phyloP scores from a whole-genome alignment of 2,888 invertebrate species.

The Ophion obscuratus region DNA sequence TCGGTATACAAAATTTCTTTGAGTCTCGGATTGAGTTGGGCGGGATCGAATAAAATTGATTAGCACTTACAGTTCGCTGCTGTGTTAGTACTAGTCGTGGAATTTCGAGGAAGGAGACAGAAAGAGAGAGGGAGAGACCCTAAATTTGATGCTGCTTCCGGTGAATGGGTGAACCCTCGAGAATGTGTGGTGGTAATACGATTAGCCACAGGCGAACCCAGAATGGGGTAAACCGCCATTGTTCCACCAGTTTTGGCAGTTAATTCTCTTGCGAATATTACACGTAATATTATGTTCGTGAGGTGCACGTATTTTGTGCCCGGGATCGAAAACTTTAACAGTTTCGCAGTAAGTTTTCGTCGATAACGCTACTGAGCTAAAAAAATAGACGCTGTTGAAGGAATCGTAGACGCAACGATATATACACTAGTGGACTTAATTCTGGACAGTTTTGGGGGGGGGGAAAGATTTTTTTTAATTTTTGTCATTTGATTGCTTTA shows the following conservation, averaged over 20 bases:
- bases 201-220: conserved; percentile 59
- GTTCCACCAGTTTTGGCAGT: conserved; percentile 59
- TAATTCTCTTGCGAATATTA: conserved; percentile 62
- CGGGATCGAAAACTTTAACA: neutral
- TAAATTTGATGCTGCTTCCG: conserved; percentile 55
- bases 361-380: neutral
- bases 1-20: neutral
- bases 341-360: neutral
- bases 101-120: conserved; percentile 42
- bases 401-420: neutral
- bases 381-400: neutral
- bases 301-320: neutral
- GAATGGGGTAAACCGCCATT: conserved; percentile 64
- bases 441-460: too few relatives aligned
- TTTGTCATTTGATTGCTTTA: too few relatives aligned
- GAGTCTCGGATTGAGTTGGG: neutral
- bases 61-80: neutral
- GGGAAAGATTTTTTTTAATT: too few relatives aligned
- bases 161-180: conserved; percentile 57
- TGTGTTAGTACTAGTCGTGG: neutral
- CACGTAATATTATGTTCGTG: conserved; percentile 28
- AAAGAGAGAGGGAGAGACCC: conserved; percentile 35
- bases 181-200: conserved; percentile 63
- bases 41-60: neutral
- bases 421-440: too few relatives aligned